Evolutionary conservation across 1,140 invertebrate genomes (phyloP), one percentile per base, ranked within the genome.

Genomic region (Amphibalanus amphitrite): DNA sequence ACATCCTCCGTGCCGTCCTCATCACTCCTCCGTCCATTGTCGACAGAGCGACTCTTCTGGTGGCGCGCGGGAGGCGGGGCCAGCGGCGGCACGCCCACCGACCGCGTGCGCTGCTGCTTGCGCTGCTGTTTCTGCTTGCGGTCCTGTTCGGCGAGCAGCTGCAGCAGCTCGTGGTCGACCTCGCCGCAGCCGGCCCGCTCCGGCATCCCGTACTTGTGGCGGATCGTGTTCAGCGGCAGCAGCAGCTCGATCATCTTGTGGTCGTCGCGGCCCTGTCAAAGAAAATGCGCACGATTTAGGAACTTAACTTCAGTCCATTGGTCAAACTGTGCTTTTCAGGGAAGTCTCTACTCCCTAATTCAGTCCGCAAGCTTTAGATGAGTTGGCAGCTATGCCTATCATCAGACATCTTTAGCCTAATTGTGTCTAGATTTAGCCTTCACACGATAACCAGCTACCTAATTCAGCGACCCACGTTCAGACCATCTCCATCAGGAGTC

Each of bases 191-290:
- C 65, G 26, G 28, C 28, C 26, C 65, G 65, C 28, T 67, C 65
- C n/a, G 65, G 65, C 65, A 67, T 67, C 3, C 65, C 65, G 65
- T 67, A 67, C 65, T 67, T 67, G 65, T 67, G 65, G 6, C 65
- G 65, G 65, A 67, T 67, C 10, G 65, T 67, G 65, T 67, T 67
- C 3, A 67, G 65, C 4, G 65, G 65, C 17, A 67, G 65, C 28
- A 67, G 65, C 3, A 67, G 65, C 28, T 67, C 65, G 65, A 67
- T 67, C 65, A 67, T 67, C 8, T 26, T 67, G 65, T 17, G 10
- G 15, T 67, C 65, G 65, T 67, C 65, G n/a, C 65, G n/a, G 10
- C 65, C 28, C 65, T 67, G 65, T 15, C n/a, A n/a, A n/a, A n/a
- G n/a, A n/a, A n/a, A n/a, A n/a, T n/a, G n/a, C n/a, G n/a, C n/a